Evolutionary conservation across 2,888 invertebrate genomes (phyloP).

Genomic region (Sisyra nigra): DNA sequence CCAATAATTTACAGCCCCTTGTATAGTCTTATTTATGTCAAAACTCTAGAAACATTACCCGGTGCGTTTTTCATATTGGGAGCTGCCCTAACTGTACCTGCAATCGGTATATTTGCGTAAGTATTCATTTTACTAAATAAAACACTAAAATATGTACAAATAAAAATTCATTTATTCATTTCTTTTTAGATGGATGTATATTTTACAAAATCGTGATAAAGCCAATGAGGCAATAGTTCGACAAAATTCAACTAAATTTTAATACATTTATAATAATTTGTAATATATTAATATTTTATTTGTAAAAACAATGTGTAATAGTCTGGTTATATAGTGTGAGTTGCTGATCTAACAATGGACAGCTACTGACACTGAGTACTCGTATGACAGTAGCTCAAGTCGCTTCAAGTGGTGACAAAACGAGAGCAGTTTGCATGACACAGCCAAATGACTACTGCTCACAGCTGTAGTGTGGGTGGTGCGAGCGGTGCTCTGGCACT

Average conservation of each 20-base stretch:
- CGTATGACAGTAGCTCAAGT: too few species aligned
- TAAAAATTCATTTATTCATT: slow-evolving; percentile 7
- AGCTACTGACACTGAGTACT: too few species aligned
- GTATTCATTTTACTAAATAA: slow-evolving; percentile 16
- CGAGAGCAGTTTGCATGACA: too few species aligned
- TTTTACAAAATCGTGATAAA: slow-evolving; percentile 9
- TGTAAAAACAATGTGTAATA: neutral
- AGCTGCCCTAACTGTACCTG: slow-evolving; percentile 30
- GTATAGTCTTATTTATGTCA: slow-evolving; percentile 36
- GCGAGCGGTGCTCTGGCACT: too few species aligned
- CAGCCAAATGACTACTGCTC: too few species aligned
- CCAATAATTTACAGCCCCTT: slow-evolving; percentile 37
- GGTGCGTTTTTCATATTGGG: slow-evolving; percentile 41
- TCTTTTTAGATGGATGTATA: slow-evolving; percentile 13
- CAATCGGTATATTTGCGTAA: slow-evolving; percentile 32
- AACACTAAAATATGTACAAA: too few species aligned
- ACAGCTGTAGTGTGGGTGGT: too few species aligned
- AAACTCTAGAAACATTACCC: slow-evolving; percentile 31
- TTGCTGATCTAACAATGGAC: too few species aligned
- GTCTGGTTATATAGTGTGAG: too few species aligned
- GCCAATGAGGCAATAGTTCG: slow-evolving; percentile 3
- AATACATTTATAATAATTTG: too few species aligned
- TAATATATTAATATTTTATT: too few species aligned
- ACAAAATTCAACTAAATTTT: neutral
- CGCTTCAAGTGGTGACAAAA: too few species aligned